A percentile compares a stretch with the other conserved stretches of the same genome.
Conservation (phyloP, 1,140 invertebrate species). For the Saccostrea echinata region DNA sequence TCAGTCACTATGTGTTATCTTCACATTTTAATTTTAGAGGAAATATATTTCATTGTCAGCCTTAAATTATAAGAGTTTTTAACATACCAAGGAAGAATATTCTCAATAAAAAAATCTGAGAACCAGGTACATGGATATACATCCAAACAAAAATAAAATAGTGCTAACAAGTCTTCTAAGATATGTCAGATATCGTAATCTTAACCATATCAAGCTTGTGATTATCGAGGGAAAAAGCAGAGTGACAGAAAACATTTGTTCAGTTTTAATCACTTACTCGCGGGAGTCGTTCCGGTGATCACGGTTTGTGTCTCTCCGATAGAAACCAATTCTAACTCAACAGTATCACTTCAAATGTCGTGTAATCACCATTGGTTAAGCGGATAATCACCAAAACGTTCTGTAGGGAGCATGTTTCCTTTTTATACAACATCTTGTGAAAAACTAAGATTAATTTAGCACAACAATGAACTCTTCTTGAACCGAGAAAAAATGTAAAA, state of each 20-base stretch:
- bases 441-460: not conserved
- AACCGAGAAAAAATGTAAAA: not conserved
- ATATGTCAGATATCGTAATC: not conserved
- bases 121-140: too few species aligned
- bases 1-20: too few species aligned
- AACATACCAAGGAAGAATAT: too few species aligned
- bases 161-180: too few species aligned
- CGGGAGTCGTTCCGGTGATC: not conserved
- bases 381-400: not conserved
- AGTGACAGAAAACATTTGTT: conserved; percentile 18
- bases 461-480: conserved; percentile 14
- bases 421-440: not conserved
- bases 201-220: not conserved
- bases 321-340: not conserved
- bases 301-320: not conserved
- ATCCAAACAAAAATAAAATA: too few species aligned
- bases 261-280: not conserved
- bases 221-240: not conserved
- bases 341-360: not conserved
- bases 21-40: too few species aligned
- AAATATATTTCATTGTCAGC: too few species aligned
- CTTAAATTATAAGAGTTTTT: too few species aligned
- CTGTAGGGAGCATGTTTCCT: not conserved
- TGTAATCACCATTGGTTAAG: not conserved
- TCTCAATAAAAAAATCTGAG: too few species aligned